Conservation (phyloP, 2,113 vertebrate species). For the Hypocryptadius cinnamomeus region DNA sequence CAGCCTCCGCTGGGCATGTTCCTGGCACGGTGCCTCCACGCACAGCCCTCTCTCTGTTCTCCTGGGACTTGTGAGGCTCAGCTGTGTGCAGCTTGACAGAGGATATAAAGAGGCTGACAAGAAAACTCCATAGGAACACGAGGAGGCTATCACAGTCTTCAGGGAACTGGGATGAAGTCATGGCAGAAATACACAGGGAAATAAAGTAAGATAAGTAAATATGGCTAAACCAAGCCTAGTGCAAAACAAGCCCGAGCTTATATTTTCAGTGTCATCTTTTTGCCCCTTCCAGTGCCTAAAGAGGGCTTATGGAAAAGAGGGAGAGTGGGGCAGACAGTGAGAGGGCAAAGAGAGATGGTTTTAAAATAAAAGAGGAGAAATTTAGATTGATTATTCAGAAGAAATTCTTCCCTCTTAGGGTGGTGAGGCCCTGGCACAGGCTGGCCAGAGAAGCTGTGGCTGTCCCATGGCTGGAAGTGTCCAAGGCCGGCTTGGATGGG, state of each 20-base stretch:
- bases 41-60: neutral
- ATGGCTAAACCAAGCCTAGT: neutral
- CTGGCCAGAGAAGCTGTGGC: neutral
- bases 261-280: neutral
- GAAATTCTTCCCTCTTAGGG: neutral
- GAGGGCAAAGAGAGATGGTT: neutral
- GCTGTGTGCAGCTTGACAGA: neutral
- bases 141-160: neutral
- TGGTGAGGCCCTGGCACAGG: neutral
- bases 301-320: neutral
- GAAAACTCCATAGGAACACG: neutral
- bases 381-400: neutral
- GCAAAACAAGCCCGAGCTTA: neutral
- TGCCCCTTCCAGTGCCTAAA: neutral
- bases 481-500: accelerated
- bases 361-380: neutral
- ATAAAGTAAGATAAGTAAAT: neutral
- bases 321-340: neutral
- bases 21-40: neutral
- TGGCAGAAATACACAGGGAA: neutral
- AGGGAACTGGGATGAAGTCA: neutral
- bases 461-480: neutral
- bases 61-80: neutral
- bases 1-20: neutral
- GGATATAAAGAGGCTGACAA: neutral